Evolutionary conservation across 1,140 invertebrate genomes (phyloP), one percentile per base, ranked within the genome.

Genomic region (Portunus trituberculatus): DNA sequence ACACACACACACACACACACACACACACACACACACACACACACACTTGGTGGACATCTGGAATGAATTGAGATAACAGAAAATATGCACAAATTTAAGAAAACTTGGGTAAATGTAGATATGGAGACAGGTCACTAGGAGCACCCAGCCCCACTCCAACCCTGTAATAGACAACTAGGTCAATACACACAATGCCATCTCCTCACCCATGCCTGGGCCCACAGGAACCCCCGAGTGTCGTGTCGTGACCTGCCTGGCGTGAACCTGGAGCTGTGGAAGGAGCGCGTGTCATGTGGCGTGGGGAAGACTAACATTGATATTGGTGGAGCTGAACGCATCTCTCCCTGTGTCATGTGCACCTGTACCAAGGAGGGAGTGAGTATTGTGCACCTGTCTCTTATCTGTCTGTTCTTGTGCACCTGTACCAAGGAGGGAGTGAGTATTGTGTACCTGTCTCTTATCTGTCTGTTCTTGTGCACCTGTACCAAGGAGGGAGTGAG

Each of bases 281-380:
- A 98, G 95, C 95, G 97, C 29, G 96, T 96, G 14, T 97, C 97
- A 0, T 97, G 97, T 96, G 96, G 96, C 8, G 97, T 97, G 0
- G 96, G 96, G 10, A 96, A 96, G 6, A 96, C 96, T 32, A 96
- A 96, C n/a, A 97, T 98, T 48, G 96, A 97, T n/a, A 96, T 97
- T 6, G 98, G 98, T 8, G 96, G 97, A 67, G 97, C 97, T 0
- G 96, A 97, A 45, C 96, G 97, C 92, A 97, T 97, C 46, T 97
- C 97, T 7, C 98, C 98, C 4, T 98, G 98, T 96, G 97, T 97
- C 10, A 97, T 97, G 96, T 98, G 98, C 96, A 97, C 97, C n/a
- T 98, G 98, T 96, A 98, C 98, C 2, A 97, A 97, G 98, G 98
- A 98, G 97, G 98, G 98, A 95, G 97, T 97, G 96, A 97, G 97